These are phyloP conservation scores for Datnioides undecimradiatus DNA, from an alignment of 2,113 vertebrate species.

Conservation along the genomic window DNA sequence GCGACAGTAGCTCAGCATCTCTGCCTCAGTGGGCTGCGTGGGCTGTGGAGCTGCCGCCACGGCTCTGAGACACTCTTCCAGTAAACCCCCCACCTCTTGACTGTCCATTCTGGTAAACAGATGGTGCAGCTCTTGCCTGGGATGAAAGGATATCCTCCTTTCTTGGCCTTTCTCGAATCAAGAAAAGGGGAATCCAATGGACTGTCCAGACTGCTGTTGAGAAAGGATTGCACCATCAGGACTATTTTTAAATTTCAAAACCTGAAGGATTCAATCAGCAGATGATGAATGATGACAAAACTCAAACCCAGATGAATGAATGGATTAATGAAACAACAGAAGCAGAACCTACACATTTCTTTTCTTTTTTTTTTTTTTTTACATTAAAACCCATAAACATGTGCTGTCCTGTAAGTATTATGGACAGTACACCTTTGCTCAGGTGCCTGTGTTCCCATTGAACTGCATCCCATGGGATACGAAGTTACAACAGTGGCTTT, in stretches of 20 bases:
- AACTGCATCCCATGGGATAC: neutral
- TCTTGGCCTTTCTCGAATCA: neutral
- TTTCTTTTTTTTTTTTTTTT: too few relatives aligned
- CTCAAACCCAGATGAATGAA: neutral
- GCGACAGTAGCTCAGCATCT: conserved; percentile 65
- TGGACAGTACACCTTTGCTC: neutral
- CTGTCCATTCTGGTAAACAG: conserved; percentile 83
- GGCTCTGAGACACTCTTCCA: conserved; percentile 85
- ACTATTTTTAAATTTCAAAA: conserved; percentile 1
- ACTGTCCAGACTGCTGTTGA: neutral
- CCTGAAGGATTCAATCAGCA: neutral
- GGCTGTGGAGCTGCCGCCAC: conserved; percentile 59
- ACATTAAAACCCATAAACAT: neutral
- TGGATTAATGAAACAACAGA: too few relatives aligned
- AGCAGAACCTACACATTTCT: too few relatives aligned
- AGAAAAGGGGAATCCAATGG: neutral
- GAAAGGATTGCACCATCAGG: conserved; percentile 18
- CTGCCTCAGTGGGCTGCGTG: conserved; percentile 54
- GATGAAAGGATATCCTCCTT: neutral
- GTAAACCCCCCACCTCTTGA: conserved; percentile 78
- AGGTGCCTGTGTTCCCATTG: neutral
- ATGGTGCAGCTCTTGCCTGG: rapidly evolving
- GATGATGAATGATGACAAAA: neutral
- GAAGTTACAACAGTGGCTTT: too few relatives aligned
- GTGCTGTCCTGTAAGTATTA: neutral